phyloP scores from a whole-genome alignment of 92 coral and sea anemone genomes.

The Galaxea fascicularis region DNA sequence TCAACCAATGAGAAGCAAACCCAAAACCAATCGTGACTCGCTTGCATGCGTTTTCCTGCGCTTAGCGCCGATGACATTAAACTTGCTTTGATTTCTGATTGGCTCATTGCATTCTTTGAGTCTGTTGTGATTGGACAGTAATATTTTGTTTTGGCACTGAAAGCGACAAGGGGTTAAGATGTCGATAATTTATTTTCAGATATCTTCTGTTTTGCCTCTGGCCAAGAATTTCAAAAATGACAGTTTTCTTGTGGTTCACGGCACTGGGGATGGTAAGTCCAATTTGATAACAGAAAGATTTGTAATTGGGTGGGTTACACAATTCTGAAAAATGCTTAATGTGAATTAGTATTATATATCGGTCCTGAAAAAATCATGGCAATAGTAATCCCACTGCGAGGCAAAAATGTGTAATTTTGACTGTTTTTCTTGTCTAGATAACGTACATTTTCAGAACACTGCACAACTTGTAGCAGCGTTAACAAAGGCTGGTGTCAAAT shows the following conservation, averaged over 20 bases:
- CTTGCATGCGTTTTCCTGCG: too few relatives aligned
- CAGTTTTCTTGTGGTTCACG: constrained; percentile 90
- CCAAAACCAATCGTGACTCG: too few relatives aligned
- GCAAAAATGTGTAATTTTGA: background rate
- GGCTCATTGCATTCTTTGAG: too few relatives aligned
- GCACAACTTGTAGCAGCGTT: constrained; percentile 91
- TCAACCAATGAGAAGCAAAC: too few relatives aligned
- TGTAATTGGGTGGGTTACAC: background rate
- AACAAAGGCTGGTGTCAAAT: constrained; percentile 85
- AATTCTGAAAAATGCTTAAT: too few relatives aligned
- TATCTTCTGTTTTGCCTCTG: constrained; percentile 75
- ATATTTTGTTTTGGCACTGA: too few relatives aligned
- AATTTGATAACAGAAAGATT: background rate
- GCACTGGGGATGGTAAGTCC: constrained; percentile 96
- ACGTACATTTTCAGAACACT: constrained; percentile 96
- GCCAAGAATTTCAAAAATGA: constrained; percentile 79
- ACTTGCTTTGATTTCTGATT: too few relatives aligned
- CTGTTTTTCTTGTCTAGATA: constrained; percentile 70
- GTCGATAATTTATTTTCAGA: constrained; percentile 38
- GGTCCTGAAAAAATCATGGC: too few relatives aligned
- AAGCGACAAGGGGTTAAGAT: too few relatives aligned
- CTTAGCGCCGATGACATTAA: too few relatives aligned
- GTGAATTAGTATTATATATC: too few relatives aligned
- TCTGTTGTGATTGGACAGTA: too few relatives aligned
- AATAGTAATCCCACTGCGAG: background rate